These are phyloP conservation scores for Ommatoiulus sabulosus DNA, from an alignment of 2,888 invertebrate species.

Conservation along the genomic window DNA sequence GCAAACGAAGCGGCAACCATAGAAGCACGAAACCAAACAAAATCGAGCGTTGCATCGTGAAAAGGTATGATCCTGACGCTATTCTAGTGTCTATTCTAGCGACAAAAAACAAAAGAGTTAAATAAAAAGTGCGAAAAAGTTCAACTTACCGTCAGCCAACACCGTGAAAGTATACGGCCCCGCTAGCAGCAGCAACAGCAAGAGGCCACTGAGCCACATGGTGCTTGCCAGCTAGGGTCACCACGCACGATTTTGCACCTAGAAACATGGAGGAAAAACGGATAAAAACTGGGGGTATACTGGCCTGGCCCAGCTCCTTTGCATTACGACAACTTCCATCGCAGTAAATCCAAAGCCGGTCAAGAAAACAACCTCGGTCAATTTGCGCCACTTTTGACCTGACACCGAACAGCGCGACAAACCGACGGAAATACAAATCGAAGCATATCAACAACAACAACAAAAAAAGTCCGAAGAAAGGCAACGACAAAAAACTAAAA, in stretches of 20 bases:
- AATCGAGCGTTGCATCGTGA: neutral
- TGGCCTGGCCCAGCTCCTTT: slow-evolving; percentile 45
- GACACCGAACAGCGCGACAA: neutral
- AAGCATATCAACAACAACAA: slow-evolving; percentile 1
- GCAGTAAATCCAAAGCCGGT: neutral
- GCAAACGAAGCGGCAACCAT: no score
- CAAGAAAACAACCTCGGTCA: neutral
- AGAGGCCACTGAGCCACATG: slow-evolving; percentile 51
- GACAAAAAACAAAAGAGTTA: neutral
- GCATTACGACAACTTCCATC: neutral
- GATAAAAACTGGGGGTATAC: slow-evolving; percentile 54
- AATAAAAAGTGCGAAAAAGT: neutral
- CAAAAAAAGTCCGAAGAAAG: neutral
- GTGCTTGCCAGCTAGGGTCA: slow-evolving; percentile 47
- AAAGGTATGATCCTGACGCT: neutral
- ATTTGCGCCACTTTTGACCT: slow-evolving; percentile 19
- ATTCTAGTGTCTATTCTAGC: neutral
- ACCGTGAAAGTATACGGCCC: slow-evolving; percentile 51
- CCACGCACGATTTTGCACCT: slow-evolving; percentile 51
- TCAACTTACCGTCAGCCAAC: slow-evolving; percentile 56
- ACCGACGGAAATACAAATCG: neutral
- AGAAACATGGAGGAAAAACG: slow-evolving; percentile 57
- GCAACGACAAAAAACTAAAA: neutral
- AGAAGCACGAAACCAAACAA: neutral
- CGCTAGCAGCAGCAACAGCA: slow-evolving; percentile 50